Conservation (phyloP, 2,888 invertebrate genomes). For the Rhagium mordax region DNA sequence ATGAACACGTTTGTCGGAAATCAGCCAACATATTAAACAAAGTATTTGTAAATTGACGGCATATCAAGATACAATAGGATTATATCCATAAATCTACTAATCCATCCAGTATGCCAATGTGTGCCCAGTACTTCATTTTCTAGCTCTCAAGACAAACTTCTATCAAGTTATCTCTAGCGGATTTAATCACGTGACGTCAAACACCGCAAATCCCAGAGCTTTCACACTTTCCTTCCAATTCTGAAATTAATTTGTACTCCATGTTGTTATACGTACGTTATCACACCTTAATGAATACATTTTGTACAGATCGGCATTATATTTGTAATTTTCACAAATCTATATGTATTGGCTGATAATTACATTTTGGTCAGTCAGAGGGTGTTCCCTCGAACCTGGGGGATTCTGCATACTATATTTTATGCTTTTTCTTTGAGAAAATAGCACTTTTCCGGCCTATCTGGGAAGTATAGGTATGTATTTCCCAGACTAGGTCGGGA, state of each 20-base stretch:
- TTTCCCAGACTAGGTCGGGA: too few relatives aligned
- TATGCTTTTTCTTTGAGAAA: too few relatives aligned
- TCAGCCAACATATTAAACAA: neutral
- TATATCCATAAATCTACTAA: neutral
- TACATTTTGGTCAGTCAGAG: too few relatives aligned
- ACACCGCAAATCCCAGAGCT: constrained; percentile 27
- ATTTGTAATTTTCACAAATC: neutral
- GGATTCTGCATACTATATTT: too few relatives aligned
- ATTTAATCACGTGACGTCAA: constrained; percentile 31
- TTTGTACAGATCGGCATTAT: neutral
- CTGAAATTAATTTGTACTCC: constrained; percentile 30
- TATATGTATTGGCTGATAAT: neutral
- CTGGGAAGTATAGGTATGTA: too few relatives aligned
- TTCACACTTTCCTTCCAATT: constrained; percentile 33
- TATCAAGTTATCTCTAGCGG: constrained; percentile 21
- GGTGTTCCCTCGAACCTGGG: too few relatives aligned
- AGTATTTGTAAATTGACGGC: too few relatives aligned
- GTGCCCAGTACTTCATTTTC: neutral
- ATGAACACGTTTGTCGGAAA: too few relatives aligned
- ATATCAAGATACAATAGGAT: too few relatives aligned
- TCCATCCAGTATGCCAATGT: neutral
- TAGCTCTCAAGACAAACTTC: constrained; percentile 8
- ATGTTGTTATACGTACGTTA: neutral
- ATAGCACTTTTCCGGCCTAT: too few relatives aligned
- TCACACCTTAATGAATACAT: neutral